A percentile compares a stretch with the other conserved stretches of the same genome.
phyloP scores from a whole-genome alignment of 2,888 invertebrate species.

The Agrotis puta region DNA sequence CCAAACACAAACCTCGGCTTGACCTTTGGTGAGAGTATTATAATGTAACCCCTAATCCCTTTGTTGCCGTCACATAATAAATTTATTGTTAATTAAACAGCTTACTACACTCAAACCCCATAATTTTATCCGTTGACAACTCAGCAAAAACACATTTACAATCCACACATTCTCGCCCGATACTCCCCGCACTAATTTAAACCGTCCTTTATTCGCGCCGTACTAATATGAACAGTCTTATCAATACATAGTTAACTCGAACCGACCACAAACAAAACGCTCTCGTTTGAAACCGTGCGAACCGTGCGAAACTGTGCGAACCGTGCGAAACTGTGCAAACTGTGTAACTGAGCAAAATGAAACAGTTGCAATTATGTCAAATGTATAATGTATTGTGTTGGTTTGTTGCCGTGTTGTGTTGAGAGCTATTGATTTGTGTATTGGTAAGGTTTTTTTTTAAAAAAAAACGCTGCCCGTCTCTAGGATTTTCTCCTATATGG shows the following conservation, averaged over 20 bases:
- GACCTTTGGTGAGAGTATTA: too few species aligned
- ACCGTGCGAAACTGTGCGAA: constrained; percentile 22
- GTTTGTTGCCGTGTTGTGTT: constrained; percentile 42
- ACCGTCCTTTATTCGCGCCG: constrained; percentile 10
- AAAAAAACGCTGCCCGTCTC: background rate
- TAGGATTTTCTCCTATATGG: too few species aligned
- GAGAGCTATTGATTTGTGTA: constrained; percentile 52
- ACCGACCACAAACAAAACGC: constrained; percentile 49
- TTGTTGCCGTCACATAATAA: too few species aligned
- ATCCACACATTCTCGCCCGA: constrained; percentile 7
- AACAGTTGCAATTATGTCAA: constrained; percentile 55
- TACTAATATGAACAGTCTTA: constrained; percentile 28
- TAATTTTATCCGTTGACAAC: constrained; percentile 3
- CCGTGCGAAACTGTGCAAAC: constrained; percentile 11
- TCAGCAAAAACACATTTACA: constrained; percentile 21
- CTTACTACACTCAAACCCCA: background rate
- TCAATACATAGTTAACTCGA: constrained; percentile 53
- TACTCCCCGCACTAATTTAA: constrained; percentile 1
- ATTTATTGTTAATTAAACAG: background rate
- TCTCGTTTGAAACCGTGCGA: constrained; percentile 24
- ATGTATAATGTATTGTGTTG: constrained; percentile 42
- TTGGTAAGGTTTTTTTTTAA: constrained; percentile 9
- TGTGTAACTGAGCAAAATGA: constrained; percentile 34
- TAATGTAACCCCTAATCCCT: too few species aligned
- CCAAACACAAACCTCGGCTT: too few species aligned